Conservation (phyloP, 1,140 invertebrate species). For the Palaemon carinicauda region DNA sequence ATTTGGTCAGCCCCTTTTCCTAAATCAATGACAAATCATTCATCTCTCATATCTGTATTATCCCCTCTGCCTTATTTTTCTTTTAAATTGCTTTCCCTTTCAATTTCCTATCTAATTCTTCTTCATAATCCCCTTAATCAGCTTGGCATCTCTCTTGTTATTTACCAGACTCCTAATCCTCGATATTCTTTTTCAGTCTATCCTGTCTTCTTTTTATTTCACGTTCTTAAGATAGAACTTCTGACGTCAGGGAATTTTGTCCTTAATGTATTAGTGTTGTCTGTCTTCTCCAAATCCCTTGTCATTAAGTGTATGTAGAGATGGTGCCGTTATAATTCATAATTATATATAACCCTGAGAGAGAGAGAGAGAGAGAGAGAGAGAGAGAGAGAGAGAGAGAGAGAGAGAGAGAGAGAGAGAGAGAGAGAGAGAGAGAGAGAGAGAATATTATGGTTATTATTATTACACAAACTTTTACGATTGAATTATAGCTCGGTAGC, state of each 20-base stretch:
- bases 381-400: not conserved
- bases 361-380: not conserved
- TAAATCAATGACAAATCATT: too few species aligned
- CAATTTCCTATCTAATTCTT: not conserved
- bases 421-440: not conserved
- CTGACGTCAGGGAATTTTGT: too few species aligned
- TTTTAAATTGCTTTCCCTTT: not conserved
- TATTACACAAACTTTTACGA: too few species aligned
- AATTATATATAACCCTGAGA: too few species aligned
- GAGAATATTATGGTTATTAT: not conserved
- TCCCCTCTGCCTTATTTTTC: not conserved
- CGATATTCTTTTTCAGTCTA: not conserved
- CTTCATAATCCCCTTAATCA: not conserved
- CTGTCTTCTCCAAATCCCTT: not conserved
- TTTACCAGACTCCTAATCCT: not conserved
- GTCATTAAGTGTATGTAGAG: not conserved
- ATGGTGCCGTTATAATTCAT: not conserved
- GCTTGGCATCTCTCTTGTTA: not conserved
- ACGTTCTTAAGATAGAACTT: not conserved
- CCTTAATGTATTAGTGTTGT: not conserved
- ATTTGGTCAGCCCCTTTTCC: not conserved
- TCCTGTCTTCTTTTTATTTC: not conserved
- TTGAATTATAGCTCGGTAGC: too few species aligned
- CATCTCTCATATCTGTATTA: too few species aligned
- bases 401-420: not conserved